These are phyloP conservation scores for Apodemus agrarius DNA, from an alignment of 2,797 vertebrate species.

Conservation along the genomic window DNA sequence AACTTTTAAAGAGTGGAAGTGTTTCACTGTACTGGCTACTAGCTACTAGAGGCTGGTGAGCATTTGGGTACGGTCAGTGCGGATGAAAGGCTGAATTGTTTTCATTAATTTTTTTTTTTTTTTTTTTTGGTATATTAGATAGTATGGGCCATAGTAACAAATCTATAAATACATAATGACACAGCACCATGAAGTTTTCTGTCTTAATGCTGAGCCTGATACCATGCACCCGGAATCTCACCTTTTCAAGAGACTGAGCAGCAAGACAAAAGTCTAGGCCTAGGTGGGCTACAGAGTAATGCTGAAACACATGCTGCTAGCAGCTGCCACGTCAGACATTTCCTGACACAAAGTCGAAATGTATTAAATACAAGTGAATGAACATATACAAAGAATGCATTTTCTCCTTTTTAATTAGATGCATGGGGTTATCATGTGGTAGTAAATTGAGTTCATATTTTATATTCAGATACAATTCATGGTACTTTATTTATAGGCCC, in stretches of 20 bases:
- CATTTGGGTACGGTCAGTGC: neutral
- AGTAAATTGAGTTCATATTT: constrained; percentile 1
- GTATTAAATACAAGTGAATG: neutral
- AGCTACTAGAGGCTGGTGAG: neutral
- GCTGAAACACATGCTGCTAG: neutral
- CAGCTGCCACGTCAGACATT: neutral
- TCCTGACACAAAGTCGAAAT: neutral
- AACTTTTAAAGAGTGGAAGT: too few relatives aligned
- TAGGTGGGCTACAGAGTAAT: neutral
- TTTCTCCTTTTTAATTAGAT: neutral
- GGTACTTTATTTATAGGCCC: neutral
- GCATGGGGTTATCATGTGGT: neutral
- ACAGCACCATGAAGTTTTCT: neutral
- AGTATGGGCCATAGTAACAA: neutral
- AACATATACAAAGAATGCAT: neutral
- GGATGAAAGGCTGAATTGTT: neutral
- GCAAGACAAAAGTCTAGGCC: neutral
- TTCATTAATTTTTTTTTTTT: neutral
- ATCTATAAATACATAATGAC: neutral
- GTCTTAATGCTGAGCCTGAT: neutral
- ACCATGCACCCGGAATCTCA: neutral
- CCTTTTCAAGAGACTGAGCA: neutral
- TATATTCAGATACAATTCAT: neutral
- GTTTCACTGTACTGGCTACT: rapidly evolving
- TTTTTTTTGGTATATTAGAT: neutral